Conservation (phyloP, 2,888 invertebrate species). For the Drosophila nr. medialis region DNA sequence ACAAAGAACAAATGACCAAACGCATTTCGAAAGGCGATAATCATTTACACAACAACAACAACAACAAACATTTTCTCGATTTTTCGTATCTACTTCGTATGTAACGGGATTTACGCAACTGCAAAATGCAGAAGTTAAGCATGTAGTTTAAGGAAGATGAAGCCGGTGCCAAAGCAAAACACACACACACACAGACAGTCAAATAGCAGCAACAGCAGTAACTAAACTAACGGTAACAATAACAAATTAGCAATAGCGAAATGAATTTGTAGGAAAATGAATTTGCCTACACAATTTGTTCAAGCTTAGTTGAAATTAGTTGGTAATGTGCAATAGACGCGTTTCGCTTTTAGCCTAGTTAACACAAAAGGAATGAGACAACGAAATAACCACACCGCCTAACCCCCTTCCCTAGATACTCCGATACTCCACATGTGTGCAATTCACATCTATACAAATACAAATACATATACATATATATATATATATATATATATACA, state of each 20-base stretch:
- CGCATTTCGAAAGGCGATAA: conserved; percentile 73
- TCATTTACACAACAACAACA: conserved; percentile 62
- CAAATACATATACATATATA: conserved; percentile 16
- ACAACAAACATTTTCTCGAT: conserved; percentile 23
- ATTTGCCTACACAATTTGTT: conserved; percentile 52
- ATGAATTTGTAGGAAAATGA: conserved; percentile 44
- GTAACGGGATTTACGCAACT: conserved; percentile 26
- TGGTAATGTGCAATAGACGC: conserved; percentile 64
- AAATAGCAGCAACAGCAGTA: conserved; percentile 24
- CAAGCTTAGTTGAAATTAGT: conserved; percentile 52
- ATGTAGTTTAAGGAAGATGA: conserved; percentile 22
- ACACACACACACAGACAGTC: conserved; percentile 4
- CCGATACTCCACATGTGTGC: conserved; percentile 15
- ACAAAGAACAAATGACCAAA: conserved; percentile 68
- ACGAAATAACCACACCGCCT: conserved; percentile 24
- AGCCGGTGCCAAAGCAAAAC: conserved; percentile 67
- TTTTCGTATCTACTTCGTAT: conserved; percentile 3
- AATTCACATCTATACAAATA: conserved; percentile 18
- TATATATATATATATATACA: conserved; percentile 6
- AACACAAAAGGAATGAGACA: conserved; percentile 26
- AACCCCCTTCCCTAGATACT: background rate
- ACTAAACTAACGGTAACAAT: conserved; percentile 48
- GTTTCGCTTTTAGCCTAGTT: conserved; percentile 66
- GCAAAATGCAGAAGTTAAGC: conserved; percentile 6
- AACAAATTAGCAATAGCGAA: conserved; percentile 38